Conservation (phyloP, 1,140 invertebrate species). For the Copidosoma floridanum region DNA sequence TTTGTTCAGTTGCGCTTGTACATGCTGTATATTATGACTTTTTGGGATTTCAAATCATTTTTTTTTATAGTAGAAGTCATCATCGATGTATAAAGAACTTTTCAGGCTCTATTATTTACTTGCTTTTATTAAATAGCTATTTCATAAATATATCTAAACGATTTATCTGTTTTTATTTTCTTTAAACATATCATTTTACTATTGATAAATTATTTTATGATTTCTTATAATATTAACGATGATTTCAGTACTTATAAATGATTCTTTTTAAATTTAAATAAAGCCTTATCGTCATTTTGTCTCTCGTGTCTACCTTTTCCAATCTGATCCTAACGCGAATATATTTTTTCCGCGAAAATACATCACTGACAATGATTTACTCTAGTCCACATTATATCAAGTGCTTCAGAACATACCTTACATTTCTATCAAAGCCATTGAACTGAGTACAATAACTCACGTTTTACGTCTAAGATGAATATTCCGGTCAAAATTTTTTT, state of each 20-base stretch:
- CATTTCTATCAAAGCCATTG: slow-evolving; percentile 10
- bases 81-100: slow-evolving; percentile 52
- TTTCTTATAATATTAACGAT: background rate
- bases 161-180: slow-evolving; percentile 30
- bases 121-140: too few relatives aligned
- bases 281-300: slow-evolving; percentile 21
- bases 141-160: slow-evolving; percentile 39
- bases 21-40: background rate
- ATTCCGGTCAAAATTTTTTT: too few relatives aligned
- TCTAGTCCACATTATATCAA: background rate
- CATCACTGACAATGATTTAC: background rate
- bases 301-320: background rate
- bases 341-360: too few relatives aligned
- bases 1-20: background rate
- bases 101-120: slow-evolving; percentile 55
- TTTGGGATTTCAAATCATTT: background rate
- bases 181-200: slow-evolving; percentile 22
- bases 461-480: too few relatives aligned
- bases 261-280: slow-evolving; percentile 7
- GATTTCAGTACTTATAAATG: slow-evolving; percentile 5
- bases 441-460: too few relatives aligned
- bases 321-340: slow-evolving; percentile 3
- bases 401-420: slow-evolving; percentile 2
- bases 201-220: background rate
- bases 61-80: slow-evolving; percentile 30